Conservation (phyloP, 2,113 vertebrate species). For the Symphodus melops region DNA sequence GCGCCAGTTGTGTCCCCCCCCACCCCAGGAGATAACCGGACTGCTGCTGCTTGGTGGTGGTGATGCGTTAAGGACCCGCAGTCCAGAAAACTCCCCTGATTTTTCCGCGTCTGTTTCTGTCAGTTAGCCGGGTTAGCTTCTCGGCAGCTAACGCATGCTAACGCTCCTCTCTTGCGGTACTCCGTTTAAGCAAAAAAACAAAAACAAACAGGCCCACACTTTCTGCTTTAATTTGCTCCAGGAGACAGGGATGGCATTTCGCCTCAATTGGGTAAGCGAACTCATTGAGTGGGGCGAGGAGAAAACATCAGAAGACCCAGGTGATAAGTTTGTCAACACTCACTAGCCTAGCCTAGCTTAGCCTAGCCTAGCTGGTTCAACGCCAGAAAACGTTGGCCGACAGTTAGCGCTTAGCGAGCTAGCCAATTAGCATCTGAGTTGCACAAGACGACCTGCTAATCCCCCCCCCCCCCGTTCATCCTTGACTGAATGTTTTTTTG, state of each 20-base stretch:
- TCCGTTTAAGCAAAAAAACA: slow-evolving; percentile 19
- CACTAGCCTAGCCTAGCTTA: slow-evolving; percentile 70
- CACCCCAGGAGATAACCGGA: slow-evolving; percentile 25
- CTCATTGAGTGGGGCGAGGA: slow-evolving; percentile 48
- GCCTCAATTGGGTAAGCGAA: slow-evolving; percentile 53
- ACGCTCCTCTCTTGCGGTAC: slow-evolving; percentile 15
- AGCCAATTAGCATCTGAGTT: slow-evolving; percentile 71
- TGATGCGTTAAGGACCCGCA: slow-evolving; percentile 68
- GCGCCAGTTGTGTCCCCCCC: slow-evolving; percentile 16
- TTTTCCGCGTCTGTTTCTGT: slow-evolving; percentile 75
- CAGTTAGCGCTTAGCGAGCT: slow-evolving; percentile 57
- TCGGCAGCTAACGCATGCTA: slow-evolving; percentile 43
- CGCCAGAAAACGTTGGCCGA: slow-evolving; percentile 60
- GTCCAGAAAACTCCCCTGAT: slow-evolving; percentile 71
- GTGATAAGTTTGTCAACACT: slow-evolving; percentile 72
- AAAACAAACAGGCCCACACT: slow-evolving; percentile 10
- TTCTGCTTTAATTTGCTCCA: slow-evolving; percentile 28
- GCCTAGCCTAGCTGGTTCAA: slow-evolving; percentile 57
- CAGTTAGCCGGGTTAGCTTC: slow-evolving; percentile 78
- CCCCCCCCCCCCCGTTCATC: slow-evolving; percentile 37
- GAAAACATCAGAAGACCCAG: slow-evolving; percentile 46
- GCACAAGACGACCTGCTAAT: slow-evolving; percentile 55
- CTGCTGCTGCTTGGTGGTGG: too few relatives aligned
- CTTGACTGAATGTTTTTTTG: slow-evolving; percentile 27
- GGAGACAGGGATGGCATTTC: slow-evolving; percentile 62